phyloP scores from a whole-genome alignment of 2,113 vertebrate genomes.

The Ptilorrhoa leucosticta region DNA sequence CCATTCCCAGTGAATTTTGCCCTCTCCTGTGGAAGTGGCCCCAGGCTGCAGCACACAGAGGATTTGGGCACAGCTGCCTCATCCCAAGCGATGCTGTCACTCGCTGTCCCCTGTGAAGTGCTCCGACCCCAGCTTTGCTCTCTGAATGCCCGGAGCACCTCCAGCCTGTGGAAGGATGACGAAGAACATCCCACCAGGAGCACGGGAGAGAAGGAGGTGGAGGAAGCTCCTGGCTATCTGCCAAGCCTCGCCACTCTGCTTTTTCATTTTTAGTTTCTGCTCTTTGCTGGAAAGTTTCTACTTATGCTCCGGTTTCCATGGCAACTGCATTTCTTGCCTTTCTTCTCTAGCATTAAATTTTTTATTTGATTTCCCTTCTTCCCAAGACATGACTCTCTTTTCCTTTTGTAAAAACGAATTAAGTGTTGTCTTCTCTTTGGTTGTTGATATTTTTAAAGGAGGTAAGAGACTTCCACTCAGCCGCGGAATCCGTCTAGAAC shows the following conservation, averaged over 20 bases:
- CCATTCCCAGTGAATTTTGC: neutral
- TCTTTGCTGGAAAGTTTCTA: slow-evolving; percentile 69
- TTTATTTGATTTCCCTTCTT: slow-evolving; percentile 63
- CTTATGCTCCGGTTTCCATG: slow-evolving; percentile 64
- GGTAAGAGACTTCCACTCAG: neutral
- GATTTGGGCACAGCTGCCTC: neutral
- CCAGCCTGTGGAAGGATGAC: neutral
- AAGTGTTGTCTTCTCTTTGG: slow-evolving; percentile 3
- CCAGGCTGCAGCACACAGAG: neutral
- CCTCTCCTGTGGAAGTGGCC: neutral
- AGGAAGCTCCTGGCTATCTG: slow-evolving; percentile 32
- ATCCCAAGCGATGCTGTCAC: neutral
- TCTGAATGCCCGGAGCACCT: neutral
- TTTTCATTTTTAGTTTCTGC: slow-evolving; percentile 61
- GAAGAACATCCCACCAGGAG: neutral
- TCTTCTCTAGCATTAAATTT: slow-evolving; percentile 48
- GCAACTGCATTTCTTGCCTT: slow-evolving; percentile 69
- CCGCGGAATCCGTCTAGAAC: neutral
- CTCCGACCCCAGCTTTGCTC: neutral
- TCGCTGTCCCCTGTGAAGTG: fast-evolving
- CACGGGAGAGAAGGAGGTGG: neutral
- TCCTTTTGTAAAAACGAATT: neutral
- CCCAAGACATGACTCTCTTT: slow-evolving; percentile 25
- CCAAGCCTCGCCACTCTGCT: slow-evolving; percentile 3
- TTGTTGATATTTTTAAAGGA: neutral